These are phyloP conservation scores for Anorthoa munda DNA, from an alignment of 2,888 invertebrate species.

Conservation along the genomic window DNA sequence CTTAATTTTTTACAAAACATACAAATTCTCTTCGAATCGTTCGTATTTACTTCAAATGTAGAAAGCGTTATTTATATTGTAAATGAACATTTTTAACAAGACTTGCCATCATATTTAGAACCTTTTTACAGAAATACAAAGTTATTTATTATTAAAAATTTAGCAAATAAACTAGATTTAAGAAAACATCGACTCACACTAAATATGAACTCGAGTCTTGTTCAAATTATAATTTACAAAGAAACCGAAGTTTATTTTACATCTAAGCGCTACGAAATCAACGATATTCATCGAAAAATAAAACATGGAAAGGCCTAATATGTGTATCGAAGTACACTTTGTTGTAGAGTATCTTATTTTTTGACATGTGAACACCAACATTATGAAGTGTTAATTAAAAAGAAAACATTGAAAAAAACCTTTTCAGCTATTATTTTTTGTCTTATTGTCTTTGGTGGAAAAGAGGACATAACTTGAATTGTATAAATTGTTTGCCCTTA, in stretches of 20 bases:
- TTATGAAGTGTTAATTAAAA: not conserved
- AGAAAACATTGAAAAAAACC: not conserved
- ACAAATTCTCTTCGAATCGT: constrained; percentile 71
- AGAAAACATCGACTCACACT: constrained; percentile 18
- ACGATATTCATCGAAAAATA: constrained; percentile 73
- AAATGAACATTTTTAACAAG: constrained; percentile 70
- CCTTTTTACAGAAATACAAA: constrained; percentile 44
- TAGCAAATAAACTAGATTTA: constrained; percentile 21
- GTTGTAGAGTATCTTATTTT: constrained; percentile 59
- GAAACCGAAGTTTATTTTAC: constrained; percentile 49
- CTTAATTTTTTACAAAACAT: constrained; percentile 66
- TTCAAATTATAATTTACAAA: constrained; percentile 63
- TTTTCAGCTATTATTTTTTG: not conserved
- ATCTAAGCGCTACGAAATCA: constrained; percentile 54
- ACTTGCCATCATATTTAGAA: constrained; percentile 70
- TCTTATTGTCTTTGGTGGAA: constrained; percentile 12
- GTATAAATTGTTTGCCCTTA: constrained; percentile 68
- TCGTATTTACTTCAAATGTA: constrained; percentile 61
- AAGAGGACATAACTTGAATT: constrained; percentile 29
- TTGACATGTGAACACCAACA: constrained; percentile 32
- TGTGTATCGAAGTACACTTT: constrained; percentile 71
- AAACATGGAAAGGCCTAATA: constrained; percentile 75
- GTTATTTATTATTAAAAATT: constrained; percentile 43
- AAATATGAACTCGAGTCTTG: constrained; percentile 56
- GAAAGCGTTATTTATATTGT: constrained; percentile 56